These are phyloP conservation scores for Ochotona princeps DNA, from an alignment of 2,113 vertebrate species.

Conservation along the genomic window DNA sequence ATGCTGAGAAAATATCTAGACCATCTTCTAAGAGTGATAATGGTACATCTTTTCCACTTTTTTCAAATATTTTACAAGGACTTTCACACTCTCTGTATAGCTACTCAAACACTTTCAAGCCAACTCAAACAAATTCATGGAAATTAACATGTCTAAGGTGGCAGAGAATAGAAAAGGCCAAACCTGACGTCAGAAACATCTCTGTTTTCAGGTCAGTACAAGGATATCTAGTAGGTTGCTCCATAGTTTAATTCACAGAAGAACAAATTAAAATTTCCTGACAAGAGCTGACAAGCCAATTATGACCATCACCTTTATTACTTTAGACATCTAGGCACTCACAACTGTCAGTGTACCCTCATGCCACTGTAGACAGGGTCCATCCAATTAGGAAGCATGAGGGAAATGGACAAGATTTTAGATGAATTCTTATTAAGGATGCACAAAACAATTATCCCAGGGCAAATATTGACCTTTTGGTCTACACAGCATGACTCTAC, in stretches of 20 bases:
- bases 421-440: slow-evolving; percentile 18
- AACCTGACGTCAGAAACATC: slow-evolving; percentile 3
- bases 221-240: background rate
- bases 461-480: background rate
- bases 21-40: background rate
- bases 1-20: background rate
- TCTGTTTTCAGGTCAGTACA: slow-evolving; percentile 42
- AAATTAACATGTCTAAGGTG: background rate
- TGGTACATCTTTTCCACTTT: background rate
- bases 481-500: slow-evolving; percentile 42
- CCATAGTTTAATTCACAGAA: slow-evolving; percentile 33
- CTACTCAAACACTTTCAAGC: slow-evolving; percentile 30
- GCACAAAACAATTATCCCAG: background rate
- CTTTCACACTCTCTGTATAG: slow-evolving; percentile 15
- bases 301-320: slow-evolving; percentile 42
- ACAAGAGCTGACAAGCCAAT: background rate
- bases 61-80: background rate
- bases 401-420: slow-evolving; percentile 25
- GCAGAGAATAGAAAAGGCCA: background rate
- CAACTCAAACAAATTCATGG: slow-evolving; percentile 6
- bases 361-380: background rate
- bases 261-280: slow-evolving; percentile 12
- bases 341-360: background rate
- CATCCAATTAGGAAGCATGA: background rate
- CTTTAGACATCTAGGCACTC: background rate